phyloP scores from a whole-genome alignment of 2,113 vertebrate species.

The Ammospiza caudacuta region DNA sequence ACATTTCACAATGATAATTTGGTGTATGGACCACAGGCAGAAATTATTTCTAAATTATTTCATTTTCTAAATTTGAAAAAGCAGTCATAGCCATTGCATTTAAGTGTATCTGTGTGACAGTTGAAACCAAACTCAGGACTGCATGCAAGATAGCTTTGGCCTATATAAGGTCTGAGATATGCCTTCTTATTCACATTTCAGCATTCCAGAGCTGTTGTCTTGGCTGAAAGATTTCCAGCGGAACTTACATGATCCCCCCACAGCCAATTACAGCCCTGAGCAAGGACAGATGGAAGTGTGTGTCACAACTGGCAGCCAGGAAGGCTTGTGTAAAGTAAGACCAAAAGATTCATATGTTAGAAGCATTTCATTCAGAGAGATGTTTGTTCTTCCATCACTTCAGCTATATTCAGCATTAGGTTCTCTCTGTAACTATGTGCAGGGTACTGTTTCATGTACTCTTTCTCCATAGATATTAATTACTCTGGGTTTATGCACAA shows the following conservation, averaged over 20 bases:
- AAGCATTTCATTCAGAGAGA: neutral
- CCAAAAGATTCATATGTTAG: neutral
- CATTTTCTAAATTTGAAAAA: neutral
- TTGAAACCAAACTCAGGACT: neutral
- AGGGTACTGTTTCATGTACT: neutral
- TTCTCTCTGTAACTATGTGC: neutral
- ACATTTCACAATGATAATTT: neutral
- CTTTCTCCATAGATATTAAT: neutral
- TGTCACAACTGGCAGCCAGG: constrained; percentile 90
- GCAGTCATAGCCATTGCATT: neutral
- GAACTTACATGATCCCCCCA: constrained; percentile 87
- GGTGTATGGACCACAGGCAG: neutral
- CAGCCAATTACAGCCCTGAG: constrained; percentile 72
- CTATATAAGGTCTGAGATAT: neutral
- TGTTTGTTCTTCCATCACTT: neutral
- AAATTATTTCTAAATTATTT: neutral
- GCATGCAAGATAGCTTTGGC: neutral
- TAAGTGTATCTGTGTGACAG: neutral
- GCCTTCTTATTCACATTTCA: constrained; percentile 61
- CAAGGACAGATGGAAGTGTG: constrained; percentile 90
- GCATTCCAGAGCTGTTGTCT: constrained; percentile 88
- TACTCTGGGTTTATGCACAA: neutral
- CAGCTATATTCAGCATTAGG: neutral
- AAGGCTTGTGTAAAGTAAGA: constrained; percentile 92
- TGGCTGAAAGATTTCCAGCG: constrained; percentile 92